Evolutionary conservation across 2,113 vertebrate species (phyloP).

Genomic region (Arvicanthis niloticus): DNA sequence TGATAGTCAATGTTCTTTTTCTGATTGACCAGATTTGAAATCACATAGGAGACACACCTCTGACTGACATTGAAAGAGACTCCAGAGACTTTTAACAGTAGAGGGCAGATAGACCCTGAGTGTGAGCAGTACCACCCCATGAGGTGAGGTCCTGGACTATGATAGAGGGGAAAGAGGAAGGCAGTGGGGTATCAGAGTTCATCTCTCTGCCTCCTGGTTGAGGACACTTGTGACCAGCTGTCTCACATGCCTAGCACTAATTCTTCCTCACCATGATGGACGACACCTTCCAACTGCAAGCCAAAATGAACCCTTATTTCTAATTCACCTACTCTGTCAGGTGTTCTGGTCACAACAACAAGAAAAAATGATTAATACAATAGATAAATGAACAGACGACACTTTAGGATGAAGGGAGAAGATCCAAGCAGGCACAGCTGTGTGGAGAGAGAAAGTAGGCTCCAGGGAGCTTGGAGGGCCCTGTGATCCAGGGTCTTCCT

Average conservation of each 20-base stretch:
- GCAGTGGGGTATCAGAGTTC: neutral
- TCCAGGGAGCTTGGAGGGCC: neutral
- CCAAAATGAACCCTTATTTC: neutral
- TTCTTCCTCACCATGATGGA: neutral
- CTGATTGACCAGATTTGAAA: neutral
- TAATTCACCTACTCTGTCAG: neutral
- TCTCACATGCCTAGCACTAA: neutral
- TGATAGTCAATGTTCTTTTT: neutral
- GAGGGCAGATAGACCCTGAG: neutral
- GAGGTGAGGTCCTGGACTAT: neutral
- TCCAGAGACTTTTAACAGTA: neutral
- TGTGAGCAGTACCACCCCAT: neutral
- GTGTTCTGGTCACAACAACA: neutral
- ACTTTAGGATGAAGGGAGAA: slow-evolving; percentile 3
- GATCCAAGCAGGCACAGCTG: neutral
- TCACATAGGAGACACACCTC: neutral
- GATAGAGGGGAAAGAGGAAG: neutral
- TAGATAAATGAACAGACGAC: slow-evolving; percentile 20
- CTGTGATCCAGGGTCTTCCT: neutral
- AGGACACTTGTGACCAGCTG: neutral
- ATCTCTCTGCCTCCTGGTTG: neutral
- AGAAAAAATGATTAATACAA: neutral
- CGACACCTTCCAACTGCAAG: neutral
- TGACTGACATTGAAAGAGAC: neutral
- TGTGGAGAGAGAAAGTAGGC: neutral